These are phyloP conservation scores for Agrotis exclamationis DNA, from an alignment of 2,888 invertebrate genomes.

Conservation along the genomic window DNA sequence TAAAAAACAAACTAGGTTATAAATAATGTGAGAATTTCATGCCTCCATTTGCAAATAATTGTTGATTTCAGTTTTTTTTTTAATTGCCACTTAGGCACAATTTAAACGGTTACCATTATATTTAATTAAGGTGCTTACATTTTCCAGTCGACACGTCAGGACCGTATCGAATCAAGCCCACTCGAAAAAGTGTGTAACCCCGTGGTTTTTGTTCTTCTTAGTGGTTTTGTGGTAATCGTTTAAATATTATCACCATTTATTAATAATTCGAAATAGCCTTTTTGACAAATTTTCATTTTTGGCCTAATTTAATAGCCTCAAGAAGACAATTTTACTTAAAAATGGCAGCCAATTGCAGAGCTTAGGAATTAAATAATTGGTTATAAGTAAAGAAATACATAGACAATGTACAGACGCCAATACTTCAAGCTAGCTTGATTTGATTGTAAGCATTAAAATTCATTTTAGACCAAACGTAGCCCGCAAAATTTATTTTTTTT, in stretches of 20 bases:
- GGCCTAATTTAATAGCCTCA: slow-evolving; percentile 20
- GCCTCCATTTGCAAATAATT: slow-evolving; percentile 26
- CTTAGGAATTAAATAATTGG: not conserved
- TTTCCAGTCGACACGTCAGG: not conserved
- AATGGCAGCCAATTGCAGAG: slow-evolving; percentile 25
- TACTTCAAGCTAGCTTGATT: too few relatives aligned
- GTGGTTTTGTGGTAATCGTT: not conserved
- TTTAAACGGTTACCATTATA: not conserved
- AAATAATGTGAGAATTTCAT: slow-evolving; percentile 45
- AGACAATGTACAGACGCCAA: slow-evolving; percentile 3
- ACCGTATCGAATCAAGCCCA: too few relatives aligned
- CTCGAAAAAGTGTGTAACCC: not conserved
- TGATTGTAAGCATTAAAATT: too few relatives aligned
- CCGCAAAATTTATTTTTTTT: too few relatives aligned
- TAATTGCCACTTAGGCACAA: too few relatives aligned
- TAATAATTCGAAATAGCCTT: slow-evolving; percentile 1
- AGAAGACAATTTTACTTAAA: slow-evolving; percentile 1
- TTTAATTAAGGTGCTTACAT: not conserved
- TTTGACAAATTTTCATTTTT: not conserved
- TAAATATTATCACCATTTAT: not conserved
- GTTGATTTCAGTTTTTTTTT: not conserved
- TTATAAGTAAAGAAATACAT: not conserved
- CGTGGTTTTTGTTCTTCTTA: not conserved
- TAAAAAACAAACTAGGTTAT: not conserved
- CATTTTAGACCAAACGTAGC: too few relatives aligned